These are phyloP conservation scores for Teleiodes luculella DNA, from an alignment of 2,888 invertebrate genomes.

Conservation along the genomic window DNA sequence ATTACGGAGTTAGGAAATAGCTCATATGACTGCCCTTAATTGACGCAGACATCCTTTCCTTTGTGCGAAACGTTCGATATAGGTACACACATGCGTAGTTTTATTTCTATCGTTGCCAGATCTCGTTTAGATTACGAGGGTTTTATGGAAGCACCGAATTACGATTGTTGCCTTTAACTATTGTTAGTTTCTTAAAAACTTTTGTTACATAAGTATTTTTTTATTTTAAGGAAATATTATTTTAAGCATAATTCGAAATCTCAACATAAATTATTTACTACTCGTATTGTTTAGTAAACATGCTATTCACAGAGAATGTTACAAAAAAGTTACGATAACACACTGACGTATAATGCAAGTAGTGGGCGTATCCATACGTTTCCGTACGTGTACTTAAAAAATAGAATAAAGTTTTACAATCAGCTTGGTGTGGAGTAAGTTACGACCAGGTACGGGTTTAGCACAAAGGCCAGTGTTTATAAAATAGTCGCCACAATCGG, in stretches of 20 bases:
- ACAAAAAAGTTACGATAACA: background rate
- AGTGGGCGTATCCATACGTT: background rate
- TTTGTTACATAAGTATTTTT: background rate
- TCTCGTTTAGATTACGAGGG: conserved; percentile 5
- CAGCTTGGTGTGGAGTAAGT: conserved; percentile 36
- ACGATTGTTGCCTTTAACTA: conserved; percentile 2
- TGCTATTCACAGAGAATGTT: background rate
- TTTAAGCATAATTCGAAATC: too few relatives aligned
- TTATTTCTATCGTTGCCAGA: conserved; percentile 1
- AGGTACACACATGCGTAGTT: background rate
- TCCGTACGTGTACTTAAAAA: conserved; percentile 5
- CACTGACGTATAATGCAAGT: background rate
- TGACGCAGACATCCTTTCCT: conserved; percentile 54
- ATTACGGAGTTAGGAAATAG: conserved; percentile 55
- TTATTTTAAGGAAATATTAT: too few relatives aligned
- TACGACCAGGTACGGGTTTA: conserved; percentile 45
- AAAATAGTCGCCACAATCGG: conserved; percentile 61
- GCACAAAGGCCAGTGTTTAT: conserved; percentile 71
- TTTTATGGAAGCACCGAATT: conserved; percentile 3
- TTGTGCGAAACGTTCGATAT: conserved; percentile 29
- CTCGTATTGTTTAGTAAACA: background rate
- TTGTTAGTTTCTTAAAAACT: background rate
- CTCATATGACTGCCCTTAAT: conserved; percentile 56
- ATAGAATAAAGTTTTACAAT: conserved; percentile 15
- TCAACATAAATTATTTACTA: too few relatives aligned